These are phyloP conservation scores for Anagyrus pseudococci DNA, from an alignment of 2,888 invertebrate species.

Conservation along the genomic window DNA sequence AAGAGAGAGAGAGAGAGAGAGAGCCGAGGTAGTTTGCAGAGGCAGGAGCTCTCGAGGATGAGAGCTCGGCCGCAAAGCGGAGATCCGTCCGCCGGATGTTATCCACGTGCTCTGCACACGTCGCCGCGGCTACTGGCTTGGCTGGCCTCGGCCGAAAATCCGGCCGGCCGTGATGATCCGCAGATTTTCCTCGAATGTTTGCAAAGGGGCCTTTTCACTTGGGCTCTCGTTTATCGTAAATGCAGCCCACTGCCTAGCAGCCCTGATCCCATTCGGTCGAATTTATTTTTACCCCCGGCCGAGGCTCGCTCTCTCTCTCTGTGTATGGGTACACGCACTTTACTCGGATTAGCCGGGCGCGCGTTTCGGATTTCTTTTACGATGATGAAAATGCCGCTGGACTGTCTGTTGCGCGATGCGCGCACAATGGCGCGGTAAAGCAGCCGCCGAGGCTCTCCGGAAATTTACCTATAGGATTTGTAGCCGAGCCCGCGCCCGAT, in stretches of 20 bases:
- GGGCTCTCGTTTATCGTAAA: too few relatives aligned
- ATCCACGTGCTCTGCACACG: constrained; percentile 33
- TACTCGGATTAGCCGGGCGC: constrained; percentile 23
- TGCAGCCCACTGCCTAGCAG: too few relatives aligned
- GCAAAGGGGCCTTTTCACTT: constrained; percentile 4
- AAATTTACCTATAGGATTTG: too few relatives aligned
- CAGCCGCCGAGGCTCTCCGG: too few relatives aligned
- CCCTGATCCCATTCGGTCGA: too few relatives aligned
- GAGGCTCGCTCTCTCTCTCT: not conserved
- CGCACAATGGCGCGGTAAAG: too few relatives aligned
- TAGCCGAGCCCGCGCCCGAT: too few relatives aligned
- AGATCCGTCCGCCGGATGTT: constrained; percentile 36
- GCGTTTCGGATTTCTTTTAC: constrained; percentile 30
- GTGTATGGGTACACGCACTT: constrained; percentile 22
- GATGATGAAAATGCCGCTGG: constrained; percentile 32
- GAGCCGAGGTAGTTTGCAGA: too few relatives aligned
- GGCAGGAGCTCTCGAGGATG: constrained; percentile 26
- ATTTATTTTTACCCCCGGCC: not conserved
- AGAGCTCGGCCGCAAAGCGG: constrained; percentile 32
- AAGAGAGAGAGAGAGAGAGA: too few relatives aligned
- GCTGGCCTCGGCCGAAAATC: not conserved
- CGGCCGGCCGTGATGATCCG: constrained; percentile 22
- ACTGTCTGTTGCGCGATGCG: too few relatives aligned
- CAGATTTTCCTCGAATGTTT: constrained; percentile 26
- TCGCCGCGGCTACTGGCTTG: not conserved